A percentile compares a stretch with the other conserved stretches of the same genome.
These are phyloP conservation scores for Aleiodes testaceus DNA, from an alignment of 2,888 invertebrate genomes.

Conservation along the genomic window DNA sequence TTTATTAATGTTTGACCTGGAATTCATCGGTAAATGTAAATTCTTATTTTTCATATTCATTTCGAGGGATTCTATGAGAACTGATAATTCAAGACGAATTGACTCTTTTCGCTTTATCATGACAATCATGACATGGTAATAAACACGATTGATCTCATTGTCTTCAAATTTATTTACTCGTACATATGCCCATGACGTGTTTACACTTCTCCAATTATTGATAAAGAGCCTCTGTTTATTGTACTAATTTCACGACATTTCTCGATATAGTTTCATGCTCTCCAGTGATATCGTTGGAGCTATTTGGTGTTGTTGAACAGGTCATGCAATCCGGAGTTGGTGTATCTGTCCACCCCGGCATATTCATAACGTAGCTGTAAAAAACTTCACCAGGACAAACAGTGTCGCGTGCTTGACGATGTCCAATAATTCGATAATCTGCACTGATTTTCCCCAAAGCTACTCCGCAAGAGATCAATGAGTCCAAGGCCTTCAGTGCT, in stretches of 20 bases:
- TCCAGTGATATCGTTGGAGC: not conserved
- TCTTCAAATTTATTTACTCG: not conserved
- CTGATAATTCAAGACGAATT: too few relatives aligned
- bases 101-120: too few relatives aligned
- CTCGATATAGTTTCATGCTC: not conserved
- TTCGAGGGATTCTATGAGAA: too few relatives aligned
- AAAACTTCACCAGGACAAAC: constrained; percentile 69
- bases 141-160: not conserved
- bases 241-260: not conserved
- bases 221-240: not conserved
- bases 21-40: too few relatives aligned
- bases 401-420: constrained; percentile 68
- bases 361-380: constrained; percentile 64
- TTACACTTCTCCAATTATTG: too few relatives aligned
- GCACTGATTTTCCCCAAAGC: constrained; percentile 61
- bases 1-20: too few relatives aligned
- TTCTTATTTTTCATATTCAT: too few relatives aligned
- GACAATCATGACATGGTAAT: too few relatives aligned
- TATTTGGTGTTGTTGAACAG: not conserved
- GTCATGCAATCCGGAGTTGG: constrained; percentile 51
- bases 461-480: constrained; percentile 67
- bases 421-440: constrained; percentile 67
- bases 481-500: constrained; percentile 62
- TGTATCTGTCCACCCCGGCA: constrained; percentile 64
- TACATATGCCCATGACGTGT: not conserved